Evolutionary conservation across 2,888 invertebrate genomes (phyloP), one percentile per base, ranked within the genome.

Genomic region (Caenorhabditis sp.): DNA sequence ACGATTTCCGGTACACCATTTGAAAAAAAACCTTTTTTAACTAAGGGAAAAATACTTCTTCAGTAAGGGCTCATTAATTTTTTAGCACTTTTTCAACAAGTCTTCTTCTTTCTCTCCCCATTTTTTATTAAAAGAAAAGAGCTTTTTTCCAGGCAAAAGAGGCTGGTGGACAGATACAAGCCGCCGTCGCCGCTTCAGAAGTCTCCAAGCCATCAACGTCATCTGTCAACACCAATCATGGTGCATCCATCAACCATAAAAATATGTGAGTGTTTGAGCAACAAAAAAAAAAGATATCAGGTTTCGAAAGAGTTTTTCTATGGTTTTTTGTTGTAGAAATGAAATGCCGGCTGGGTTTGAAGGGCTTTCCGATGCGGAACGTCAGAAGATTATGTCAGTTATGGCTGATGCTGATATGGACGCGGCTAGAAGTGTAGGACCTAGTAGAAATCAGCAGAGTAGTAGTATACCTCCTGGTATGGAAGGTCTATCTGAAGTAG

Each of bases 301-400:
- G 21, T 52, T 52, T 23, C 52, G 8, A 52, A 23, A 52, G 63
- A 64, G 70, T 66, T 54, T 70, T 66, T 70, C 70, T 58, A 52
- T 43, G n/a, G n/a, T n/a, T n/a, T n/a, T n/a, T n/a, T n/a, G 3
- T 43, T 43, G 43, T 14, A 43, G 43, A 43, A 43, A 43, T 43
- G 43, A 43, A 14, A 43, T 43, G 43, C 83, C 84, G 36, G 83
- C 84, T 14, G 85, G 84, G 1, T 53, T 86, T 43, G 85, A 86
- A 68, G 80, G 59, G 83, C 87, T 92, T 77, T 91, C 91, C 67
- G 90, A 90, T 54, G 91, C 91, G 76, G 92, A 92, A 85, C 88
- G 91, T 63, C 89, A 90, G 66, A 90, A 91, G 87, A 92, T 92
- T 60, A 90, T 90, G 77, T 90, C 90, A 70, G 92, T 92, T n/a